Evolutionary conservation across 2,113 vertebrate species (phyloP), one percentile per base, ranked within the genome.

Genomic region (Gymnogyps californianus): DNA sequence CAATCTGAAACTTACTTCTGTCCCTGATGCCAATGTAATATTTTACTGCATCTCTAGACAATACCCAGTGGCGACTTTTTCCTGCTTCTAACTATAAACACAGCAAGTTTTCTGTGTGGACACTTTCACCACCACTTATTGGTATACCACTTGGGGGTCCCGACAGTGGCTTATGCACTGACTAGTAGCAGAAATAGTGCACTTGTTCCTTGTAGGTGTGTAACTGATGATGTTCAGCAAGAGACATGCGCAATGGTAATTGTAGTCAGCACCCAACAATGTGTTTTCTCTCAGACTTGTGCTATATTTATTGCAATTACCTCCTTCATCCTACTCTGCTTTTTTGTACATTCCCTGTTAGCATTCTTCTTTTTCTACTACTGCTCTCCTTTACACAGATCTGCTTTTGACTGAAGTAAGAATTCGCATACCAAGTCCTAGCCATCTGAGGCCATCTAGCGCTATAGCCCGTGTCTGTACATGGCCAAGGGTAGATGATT

Each of bases 191-290:
- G 52, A 81, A 94, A 51, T 8, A 57, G 20, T 34, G 47, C 16
- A 62, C 0, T 0, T 59, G 17, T 36, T 77, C 34, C 25, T n/a
- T 94, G 49, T 19, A 74, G 13, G 5, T 52, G 11, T 22, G 10
- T 36, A 57, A 49, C 16, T 44, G 26, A 71, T 71, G 13, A 67
- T 31, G 15, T 52, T 89, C 67, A 86, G 58, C 58, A 70, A 61
- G 47, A 17, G 16, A 66, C 24, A 66, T 4, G 7, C 69, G 34
- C 32, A 46, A 8, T 28, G 10, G 40, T 58, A 69, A 36, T 42
- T 66, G 12, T 6, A 83, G 46, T 18, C 20, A 69, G 55, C 36
- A 66, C 15, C 2, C 49, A 74, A 87, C 70, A 2, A 2, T 26
- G 15, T 62, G 25, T 87, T 92, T 66, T 74, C 16, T 83, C 9